Percentiles rank a stretch among this genome's conserved stretches.
Evolutionary conservation across 2,888 invertebrate species (phyloP).

Genomic region (Endomychus coccineus): DNA sequence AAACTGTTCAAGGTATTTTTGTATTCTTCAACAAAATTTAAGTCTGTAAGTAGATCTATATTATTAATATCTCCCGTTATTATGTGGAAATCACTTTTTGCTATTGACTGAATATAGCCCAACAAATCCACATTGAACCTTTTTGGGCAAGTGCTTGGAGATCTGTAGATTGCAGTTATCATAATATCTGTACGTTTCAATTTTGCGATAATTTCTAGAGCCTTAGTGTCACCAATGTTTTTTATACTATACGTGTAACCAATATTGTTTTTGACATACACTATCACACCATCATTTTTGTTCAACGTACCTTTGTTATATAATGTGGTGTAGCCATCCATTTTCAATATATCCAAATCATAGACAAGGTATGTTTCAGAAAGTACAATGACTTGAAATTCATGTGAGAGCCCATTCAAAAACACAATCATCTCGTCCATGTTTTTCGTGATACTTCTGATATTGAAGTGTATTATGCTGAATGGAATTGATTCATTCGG

Average conservation of each 20-base stretch:
- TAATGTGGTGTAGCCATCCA: neutral
- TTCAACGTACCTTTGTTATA: neutral
- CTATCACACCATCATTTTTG: conserved; percentile 3
- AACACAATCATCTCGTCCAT: neutral
- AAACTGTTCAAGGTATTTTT: too few species aligned
- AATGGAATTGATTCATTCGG: too few species aligned
- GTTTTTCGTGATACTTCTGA: neutral
- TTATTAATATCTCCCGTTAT: conserved; percentile 1
- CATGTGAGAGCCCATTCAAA: neutral
- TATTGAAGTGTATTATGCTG: neutral
- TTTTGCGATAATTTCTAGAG: neutral
- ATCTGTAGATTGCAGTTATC: neutral
- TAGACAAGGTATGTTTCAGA: conserved; percentile 5
- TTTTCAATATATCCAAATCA: conserved; percentile 3
- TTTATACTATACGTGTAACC: neutral
- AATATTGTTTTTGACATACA: neutral
- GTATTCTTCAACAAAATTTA: too few species aligned
- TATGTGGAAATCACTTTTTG: neutral
- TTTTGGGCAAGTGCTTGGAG: conserved; percentile 2
- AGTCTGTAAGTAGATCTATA: too few species aligned
- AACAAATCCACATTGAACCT: conserved; percentile 1
- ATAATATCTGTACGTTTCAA: neutral
- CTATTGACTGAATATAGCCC: neutral
- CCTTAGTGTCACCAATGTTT: neutral
- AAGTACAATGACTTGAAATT: conserved; percentile 1